Conservation (phyloP, 2,113 vertebrate genomes). For the Prionailurus viverrinus region DNA sequence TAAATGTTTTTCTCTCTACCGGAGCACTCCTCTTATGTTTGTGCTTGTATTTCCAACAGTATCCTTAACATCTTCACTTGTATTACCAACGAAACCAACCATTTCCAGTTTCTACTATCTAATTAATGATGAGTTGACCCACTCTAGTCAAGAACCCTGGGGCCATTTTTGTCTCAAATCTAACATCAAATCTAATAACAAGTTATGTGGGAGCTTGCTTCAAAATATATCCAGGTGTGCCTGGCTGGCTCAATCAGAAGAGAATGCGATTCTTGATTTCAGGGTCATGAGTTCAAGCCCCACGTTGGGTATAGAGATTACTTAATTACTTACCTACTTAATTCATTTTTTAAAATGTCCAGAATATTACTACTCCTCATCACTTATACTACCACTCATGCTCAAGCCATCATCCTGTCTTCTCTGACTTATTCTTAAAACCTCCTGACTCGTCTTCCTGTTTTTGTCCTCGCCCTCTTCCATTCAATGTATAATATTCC, state of each 20-base stretch:
- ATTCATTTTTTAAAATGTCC: background rate
- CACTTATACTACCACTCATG: background rate
- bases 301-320: background rate
- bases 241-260: background rate
- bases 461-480: background rate
- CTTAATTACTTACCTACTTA: background rate
- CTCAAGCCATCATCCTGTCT: background rate
- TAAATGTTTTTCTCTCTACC: background rate
- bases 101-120: background rate
- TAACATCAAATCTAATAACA: background rate
- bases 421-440: background rate
- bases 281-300: background rate
- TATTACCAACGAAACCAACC: background rate
- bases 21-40: background rate
- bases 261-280: background rate
- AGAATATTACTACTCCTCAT: background rate
- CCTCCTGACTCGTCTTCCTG: background rate
- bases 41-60: background rate
- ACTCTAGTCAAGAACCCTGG: background rate
- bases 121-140: background rate
- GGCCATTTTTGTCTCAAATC: background rate
- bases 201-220: background rate
- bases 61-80: background rate
- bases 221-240: background rate
- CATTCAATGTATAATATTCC: background rate